phyloP scores from a whole-genome alignment of 2,797 vertebrate genomes.

The Acrossocheilus fasciatus region DNA sequence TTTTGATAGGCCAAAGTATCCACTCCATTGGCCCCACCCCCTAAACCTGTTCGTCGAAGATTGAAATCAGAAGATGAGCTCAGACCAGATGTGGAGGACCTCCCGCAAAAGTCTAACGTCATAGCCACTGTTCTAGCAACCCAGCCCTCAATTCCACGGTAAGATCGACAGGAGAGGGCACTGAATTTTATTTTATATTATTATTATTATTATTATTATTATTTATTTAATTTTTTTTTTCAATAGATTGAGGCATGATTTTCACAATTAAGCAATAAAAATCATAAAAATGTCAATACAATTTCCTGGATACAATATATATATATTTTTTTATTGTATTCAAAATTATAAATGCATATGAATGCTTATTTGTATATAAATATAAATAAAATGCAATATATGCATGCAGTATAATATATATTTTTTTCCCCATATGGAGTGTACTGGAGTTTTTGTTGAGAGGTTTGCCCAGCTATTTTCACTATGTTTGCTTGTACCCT shows the following conservation, averaged over 20 bases:
- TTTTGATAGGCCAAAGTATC: constrained; percentile 85
- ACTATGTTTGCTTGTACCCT: not conserved
- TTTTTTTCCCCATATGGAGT: not conserved
- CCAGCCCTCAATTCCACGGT: constrained; percentile 97
- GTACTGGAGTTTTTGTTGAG: not conserved
- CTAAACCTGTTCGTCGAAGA: constrained; percentile 94
- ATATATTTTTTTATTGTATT: not conserved
- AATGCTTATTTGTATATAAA: not conserved
- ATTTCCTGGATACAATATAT: not conserved
- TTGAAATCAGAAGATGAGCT: constrained; percentile 99
- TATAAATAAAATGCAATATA: not conserved
- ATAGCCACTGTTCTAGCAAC: constrained; percentile 89
- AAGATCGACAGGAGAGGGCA: constrained; percentile 32
- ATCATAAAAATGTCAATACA: not conserved
- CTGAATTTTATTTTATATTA: not conserved
- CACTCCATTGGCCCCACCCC: constrained; percentile 92
- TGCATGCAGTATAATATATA: not conserved
- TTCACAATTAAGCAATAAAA: not conserved
- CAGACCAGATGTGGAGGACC: constrained; percentile 92
- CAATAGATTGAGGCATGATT: not conserved
- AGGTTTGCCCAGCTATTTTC: not conserved
- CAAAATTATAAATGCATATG: not conserved
- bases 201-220: no score
- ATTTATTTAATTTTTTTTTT: not conserved
- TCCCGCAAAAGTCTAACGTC: constrained; percentile 88